Evolutionary conservation across 2,888 invertebrate species (phyloP), one percentile per base, ranked within the genome.

Genomic region (Aporophyla nigra): DNA sequence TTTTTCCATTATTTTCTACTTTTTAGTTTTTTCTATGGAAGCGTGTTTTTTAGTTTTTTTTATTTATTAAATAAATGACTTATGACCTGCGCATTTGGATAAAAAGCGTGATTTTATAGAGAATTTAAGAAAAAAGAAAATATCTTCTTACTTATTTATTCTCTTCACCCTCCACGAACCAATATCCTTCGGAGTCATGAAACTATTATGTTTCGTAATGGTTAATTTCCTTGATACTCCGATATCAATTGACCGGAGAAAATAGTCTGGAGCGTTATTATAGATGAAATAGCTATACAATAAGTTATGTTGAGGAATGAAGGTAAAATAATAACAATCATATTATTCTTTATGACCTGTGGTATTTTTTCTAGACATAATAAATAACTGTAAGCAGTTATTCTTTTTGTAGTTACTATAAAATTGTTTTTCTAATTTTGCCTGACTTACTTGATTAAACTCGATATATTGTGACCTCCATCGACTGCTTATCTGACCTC

Each of bases 291-390:
- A 33, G 21, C 56, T 68, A 62, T 63, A 72, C 40, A 63, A 70
- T 53, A 62, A 86, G 74, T 82, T 84, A 83, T 81, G 49, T 78
- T 59, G 49, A 59, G 81, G 82, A 79, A 81, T 86, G 83, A 81
- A 86, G 89, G 91, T 88, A 90, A 90, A 82, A 87, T 87, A 90
- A 91, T 90, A 63, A 65, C 89, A 91, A 91, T 91, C 88, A 89
- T 87, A 80, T 76, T 83, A 80, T 74, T 83, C 51, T 73, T 75
- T 76, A 66, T 63, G 53, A 62, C 74, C 68, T 70, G 56, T 66
- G 63, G 65, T 21, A 67, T 78, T 54, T 78, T 71, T 63, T 71
- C 40, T 43, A 65, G 40, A 54, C 5, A 2, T 54, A 54, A 65
- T 77, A 77, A 53, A 77, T 59, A 65, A 67, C 61, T 33, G 43